These are phyloP conservation scores for Nothocercus nigrocapillus DNA, from an alignment of 2,113 vertebrate genomes.

Conservation along the genomic window DNA sequence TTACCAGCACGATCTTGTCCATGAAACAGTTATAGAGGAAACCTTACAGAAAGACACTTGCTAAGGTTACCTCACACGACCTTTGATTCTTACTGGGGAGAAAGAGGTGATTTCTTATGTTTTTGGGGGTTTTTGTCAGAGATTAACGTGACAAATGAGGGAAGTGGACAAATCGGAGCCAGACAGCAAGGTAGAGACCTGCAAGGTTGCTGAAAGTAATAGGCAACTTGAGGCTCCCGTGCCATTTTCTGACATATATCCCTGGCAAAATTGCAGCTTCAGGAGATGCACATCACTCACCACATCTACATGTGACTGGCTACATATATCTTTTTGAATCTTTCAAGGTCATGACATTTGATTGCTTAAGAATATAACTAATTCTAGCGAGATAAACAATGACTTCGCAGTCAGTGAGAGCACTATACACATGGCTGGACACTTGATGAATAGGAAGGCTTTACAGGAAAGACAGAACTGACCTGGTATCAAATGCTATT, in stretches of 20 bases:
- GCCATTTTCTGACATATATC: neutral
- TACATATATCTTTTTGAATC: neutral
- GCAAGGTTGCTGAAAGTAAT: neutral
- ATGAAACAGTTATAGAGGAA: neutral
- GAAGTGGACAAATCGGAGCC: neutral
- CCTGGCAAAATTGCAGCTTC: neutral
- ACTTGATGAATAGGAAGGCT: neutral
- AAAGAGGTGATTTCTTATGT: neutral
- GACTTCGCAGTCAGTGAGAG: neutral
- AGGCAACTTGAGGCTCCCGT: neutral
- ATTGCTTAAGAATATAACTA: neutral
- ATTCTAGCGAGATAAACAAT: neutral
- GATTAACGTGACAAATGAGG: neutral
- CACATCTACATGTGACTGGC: neutral
- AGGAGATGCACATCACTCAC: neutral
- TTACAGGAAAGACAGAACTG: neutral
- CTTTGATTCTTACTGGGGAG: neutral
- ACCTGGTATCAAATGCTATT: neutral
- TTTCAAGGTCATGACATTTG: neutral
- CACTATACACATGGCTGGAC: rapidly evolving
- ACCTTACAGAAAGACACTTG: neutral
- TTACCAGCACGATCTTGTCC: neutral
- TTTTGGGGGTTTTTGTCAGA: neutral
- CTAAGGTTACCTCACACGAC: neutral
- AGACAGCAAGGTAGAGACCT: neutral